Percentiles rank a stretch among this genome's conserved stretches.
phyloP scores from a whole-genome alignment of 2,113 vertebrate species.

The Mastomys natalensis region DNA sequence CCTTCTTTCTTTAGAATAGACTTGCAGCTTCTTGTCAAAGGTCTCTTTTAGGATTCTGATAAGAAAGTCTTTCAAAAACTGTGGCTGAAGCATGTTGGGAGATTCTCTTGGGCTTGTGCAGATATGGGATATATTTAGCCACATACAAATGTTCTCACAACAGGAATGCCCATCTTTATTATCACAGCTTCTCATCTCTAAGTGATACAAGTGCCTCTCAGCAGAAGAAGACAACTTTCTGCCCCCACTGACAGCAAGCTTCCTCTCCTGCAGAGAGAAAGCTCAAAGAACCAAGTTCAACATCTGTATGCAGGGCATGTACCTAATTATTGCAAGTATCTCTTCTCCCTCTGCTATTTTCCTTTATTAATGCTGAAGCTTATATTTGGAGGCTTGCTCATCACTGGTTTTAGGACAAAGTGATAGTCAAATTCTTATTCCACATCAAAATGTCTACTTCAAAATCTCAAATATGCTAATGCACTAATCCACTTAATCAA shows the following conservation, averaged over 20 bases:
- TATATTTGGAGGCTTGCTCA: background rate
- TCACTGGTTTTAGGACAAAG: conserved; percentile 4
- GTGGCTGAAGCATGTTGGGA: background rate
- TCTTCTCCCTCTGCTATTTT: background rate
- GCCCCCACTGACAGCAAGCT: conserved; percentile 10
- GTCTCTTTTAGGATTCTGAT: background rate
- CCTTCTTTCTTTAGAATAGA: background rate
- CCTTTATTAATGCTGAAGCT: background rate
- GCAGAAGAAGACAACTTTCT: conserved; percentile 54
- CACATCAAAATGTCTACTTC: background rate
- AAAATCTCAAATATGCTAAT: background rate
- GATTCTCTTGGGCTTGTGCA: background rate
- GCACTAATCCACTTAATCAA: background rate
- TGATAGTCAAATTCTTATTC: conserved; percentile 29
- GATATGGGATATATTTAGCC: conserved; percentile 68
- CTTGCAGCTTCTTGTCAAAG: conserved; percentile 3
- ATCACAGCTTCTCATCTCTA: background rate
- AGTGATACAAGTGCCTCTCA: conserved; percentile 48
- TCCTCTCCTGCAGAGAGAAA: conserved; percentile 47
- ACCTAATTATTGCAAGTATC: conserved; percentile 23
- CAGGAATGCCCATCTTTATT: background rate
- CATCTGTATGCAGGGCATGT: conserved; percentile 47
- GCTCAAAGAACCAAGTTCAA: conserved; percentile 47
- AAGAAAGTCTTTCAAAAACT: background rate
- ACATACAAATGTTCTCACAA: background rate